Base-by-base conservation (phyloP, 1,140 invertebrate species). In the Lucilia cuprina region DNA sequence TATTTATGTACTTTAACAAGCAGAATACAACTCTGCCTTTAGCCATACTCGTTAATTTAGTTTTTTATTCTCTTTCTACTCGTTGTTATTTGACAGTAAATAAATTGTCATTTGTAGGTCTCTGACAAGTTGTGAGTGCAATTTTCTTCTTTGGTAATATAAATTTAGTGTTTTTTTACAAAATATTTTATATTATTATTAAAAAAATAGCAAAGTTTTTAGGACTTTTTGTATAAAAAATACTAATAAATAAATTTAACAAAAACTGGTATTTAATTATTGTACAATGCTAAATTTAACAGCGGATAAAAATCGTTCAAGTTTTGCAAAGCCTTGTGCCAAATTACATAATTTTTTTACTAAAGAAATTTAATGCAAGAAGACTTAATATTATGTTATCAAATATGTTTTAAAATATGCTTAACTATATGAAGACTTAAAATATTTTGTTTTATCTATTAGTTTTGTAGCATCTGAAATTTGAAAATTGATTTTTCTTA, bases 81-180 rank as follows among this genome's bases (percentile, higher is more conserved):
- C 21, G 82, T 60, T 60, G 12, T 3, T 35, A 60, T 83, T 70
- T 83, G 82, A 83, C 82, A 83, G 34, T 70, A 34, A 21, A 8
- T 30, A 70, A 80, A 49, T 50, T 80, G 77, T 80, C 77, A 80
- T 80, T 78, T 80, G 77, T 80, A 70, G 77, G 77, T 80, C 77
- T 80, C 75, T 80, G 41, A 41, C 41, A 50, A 80, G 77, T 80
- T 80, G 77, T 80, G 77, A 49, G 77, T 49, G 77, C 12, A 21
- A 49, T 21, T 49, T 49, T 21, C 21, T 80, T 80, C 77, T 80
- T 80, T 49, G 77, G 77, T 80, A 80, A 80, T 80, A 80, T 10
- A 80, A 5, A 50, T 80, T 80, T 17, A 13, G 41, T 80, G 41
- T 50, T 80, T 80, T n/a, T 80, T 49, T 13, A 17, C 17, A 17